Evolutionary conservation across 2,113 vertebrate species (phyloP).

Genomic region (Cinclus mexicanus): DNA sequence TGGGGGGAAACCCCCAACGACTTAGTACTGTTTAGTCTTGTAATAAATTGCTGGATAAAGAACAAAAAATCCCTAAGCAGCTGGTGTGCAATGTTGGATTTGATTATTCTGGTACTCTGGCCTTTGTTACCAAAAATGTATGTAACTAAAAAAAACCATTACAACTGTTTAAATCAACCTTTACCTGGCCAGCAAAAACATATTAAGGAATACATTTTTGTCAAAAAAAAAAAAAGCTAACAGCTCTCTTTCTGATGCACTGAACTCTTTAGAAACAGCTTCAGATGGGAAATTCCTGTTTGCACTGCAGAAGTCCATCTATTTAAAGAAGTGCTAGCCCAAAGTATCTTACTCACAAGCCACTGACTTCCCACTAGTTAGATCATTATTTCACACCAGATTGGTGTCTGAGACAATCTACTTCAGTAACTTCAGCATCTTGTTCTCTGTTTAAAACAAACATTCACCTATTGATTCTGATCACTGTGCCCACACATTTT

Average conservation of each 20-base stretch:
- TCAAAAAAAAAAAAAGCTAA: neutral
- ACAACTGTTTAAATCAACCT: neutral
- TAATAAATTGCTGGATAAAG: conserved; percentile 33
- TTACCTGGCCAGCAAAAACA: neutral
- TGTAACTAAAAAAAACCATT: neutral
- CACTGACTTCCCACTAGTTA: neutral
- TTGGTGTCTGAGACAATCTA: neutral
- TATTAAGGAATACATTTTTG: neutral
- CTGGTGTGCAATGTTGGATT: neutral
- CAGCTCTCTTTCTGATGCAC: neutral
- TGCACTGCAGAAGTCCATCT: neutral
- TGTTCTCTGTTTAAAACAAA: neutral
- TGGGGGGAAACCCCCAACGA: neutral
- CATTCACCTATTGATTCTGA: neutral
- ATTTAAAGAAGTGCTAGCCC: neutral
- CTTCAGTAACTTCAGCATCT: neutral
- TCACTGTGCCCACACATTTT: rapidly evolving
- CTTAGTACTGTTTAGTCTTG: neutral
- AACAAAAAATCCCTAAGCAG: conserved; percentile 8
- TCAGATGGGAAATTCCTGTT: neutral
- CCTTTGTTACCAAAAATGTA: neutral
- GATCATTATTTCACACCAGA: neutral
- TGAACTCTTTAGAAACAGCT: neutral
- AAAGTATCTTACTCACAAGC: neutral
- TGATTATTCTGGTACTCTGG: neutral